Conservation (phyloP, 2,113 vertebrate species). For the Melanocharis versteri region DNA sequence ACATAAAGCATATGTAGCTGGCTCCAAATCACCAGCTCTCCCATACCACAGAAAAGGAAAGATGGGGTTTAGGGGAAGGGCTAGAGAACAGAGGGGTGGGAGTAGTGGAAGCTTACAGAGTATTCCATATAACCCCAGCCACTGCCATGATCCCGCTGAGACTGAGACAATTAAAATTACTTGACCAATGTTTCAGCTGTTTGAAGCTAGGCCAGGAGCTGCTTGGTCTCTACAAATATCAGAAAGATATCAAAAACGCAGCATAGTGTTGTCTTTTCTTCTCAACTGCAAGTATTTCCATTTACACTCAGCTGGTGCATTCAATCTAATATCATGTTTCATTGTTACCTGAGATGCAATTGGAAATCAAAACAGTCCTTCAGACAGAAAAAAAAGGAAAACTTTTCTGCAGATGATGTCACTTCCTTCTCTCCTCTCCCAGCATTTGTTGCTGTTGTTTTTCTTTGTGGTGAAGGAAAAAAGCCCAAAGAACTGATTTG, state of each 20-base stretch:
- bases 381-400: not conserved
- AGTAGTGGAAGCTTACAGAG: not conserved
- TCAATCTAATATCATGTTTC: not conserved
- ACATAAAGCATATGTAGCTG: slow-evolving; percentile 32
- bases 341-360: slow-evolving; percentile 17
- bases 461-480: not conserved
- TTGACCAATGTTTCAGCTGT: not conserved
- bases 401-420: not conserved
- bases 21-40: not conserved
- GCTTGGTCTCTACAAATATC: not conserved
- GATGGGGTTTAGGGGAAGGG: not conserved
- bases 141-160: not conserved
- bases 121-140: not conserved
- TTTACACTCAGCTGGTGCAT: not conserved
- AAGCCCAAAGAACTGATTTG: not conserved
- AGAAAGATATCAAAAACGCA: not conserved
- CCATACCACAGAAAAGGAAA: not conserved
- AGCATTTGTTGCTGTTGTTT: not conserved
- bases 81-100: not conserved
- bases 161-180: not conserved
- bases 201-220: not conserved
- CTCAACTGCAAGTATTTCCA: not conserved
- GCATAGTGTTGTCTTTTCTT: not conserved
- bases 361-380: slow-evolving; percentile 16
- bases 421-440: not conserved